phyloP scores from a whole-genome alignment of 2,797 vertebrate genomes.

The Spinus pinus region DNA sequence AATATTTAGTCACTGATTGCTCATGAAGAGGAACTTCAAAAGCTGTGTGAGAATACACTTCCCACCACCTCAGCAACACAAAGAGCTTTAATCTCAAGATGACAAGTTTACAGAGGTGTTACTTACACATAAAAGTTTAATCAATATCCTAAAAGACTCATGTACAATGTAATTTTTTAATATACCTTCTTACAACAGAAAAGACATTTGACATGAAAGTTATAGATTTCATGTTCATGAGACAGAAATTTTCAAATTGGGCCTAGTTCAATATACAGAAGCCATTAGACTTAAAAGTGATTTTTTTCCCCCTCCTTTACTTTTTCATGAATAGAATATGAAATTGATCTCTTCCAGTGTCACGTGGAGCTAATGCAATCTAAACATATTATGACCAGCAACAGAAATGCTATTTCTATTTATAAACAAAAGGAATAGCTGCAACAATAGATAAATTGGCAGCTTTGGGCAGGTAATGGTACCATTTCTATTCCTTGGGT shows the following conservation, averaged over 20 bases:
- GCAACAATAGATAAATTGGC: not conserved
- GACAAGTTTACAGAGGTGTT: not conserved
- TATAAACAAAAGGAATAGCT: not conserved
- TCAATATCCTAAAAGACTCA: not conserved
- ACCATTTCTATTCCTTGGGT: not conserved
- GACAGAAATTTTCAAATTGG: not conserved
- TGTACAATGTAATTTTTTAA: not conserved
- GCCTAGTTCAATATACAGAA: not conserved
- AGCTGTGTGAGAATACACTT: not conserved
- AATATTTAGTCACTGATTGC: not conserved
- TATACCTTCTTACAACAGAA: not conserved
- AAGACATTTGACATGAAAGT: not conserved
- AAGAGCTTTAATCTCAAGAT: not conserved
- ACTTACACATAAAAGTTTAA: not conserved
- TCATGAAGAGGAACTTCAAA: conserved; percentile 30
- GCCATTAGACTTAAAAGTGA: not conserved
- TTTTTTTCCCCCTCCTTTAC: accelerated
- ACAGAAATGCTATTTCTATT: not conserved
- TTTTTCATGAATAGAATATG: not conserved
- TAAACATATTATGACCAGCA: not conserved
- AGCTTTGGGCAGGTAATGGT: not conserved
- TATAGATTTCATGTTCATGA: not conserved
- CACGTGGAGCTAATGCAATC: not conserved
- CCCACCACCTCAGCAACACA: not conserved
- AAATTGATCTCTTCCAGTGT: not conserved